Evolutionary conservation across 2,888 invertebrate species (phyloP).

Genomic region (Nineta flava): DNA sequence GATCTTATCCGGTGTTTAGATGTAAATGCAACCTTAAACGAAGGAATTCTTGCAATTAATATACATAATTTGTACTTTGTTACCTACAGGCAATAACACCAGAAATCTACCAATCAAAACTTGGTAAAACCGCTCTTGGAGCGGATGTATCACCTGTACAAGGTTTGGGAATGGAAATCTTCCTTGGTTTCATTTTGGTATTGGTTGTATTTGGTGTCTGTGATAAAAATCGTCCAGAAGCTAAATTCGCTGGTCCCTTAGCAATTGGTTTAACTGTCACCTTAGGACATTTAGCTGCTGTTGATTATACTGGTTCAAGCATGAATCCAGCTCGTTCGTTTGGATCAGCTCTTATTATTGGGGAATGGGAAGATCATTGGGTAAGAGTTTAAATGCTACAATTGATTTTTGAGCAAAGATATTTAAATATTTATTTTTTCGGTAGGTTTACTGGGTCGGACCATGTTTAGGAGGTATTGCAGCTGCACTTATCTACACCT

Average conservation of each 20-base stretch:
- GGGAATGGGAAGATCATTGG: slow-evolving; percentile 68
- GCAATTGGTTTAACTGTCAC: slow-evolving; percentile 80
- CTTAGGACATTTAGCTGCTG: slow-evolving; percentile 68
- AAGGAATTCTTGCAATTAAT: not conserved
- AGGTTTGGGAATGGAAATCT: slow-evolving; percentile 80
- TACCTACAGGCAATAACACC: slow-evolving; percentile 47
- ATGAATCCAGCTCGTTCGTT: slow-evolving; percentile 88
- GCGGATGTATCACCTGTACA: slow-evolving; percentile 48
- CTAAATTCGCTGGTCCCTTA: slow-evolving; percentile 66
- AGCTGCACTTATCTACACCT: slow-evolving; percentile 59
- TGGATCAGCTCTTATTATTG: slow-evolving; percentile 69
- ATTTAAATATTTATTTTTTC: slow-evolving; percentile 8
- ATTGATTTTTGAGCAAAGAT: not conserved
- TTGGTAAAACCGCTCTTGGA: slow-evolving; percentile 55
- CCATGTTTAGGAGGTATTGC: slow-evolving; percentile 67
- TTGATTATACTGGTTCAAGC: slow-evolving; percentile 72
- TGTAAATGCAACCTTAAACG: not conserved
- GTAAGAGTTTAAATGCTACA: slow-evolving; percentile 29
- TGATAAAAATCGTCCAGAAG: slow-evolving; percentile 62
- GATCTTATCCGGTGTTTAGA: no score
- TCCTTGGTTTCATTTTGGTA: slow-evolving; percentile 76
- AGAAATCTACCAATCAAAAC: slow-evolving; percentile 35
- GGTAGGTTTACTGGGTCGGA: slow-evolving; percentile 75
- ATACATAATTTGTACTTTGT: slow-evolving; percentile 1
- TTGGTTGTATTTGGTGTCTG: slow-evolving; percentile 81